A percentile compares a stretch with the other conserved stretches of the same genome.
Conservation (phyloP, 2,888 invertebrate genomes). For the Parnassius smintheus region DNA sequence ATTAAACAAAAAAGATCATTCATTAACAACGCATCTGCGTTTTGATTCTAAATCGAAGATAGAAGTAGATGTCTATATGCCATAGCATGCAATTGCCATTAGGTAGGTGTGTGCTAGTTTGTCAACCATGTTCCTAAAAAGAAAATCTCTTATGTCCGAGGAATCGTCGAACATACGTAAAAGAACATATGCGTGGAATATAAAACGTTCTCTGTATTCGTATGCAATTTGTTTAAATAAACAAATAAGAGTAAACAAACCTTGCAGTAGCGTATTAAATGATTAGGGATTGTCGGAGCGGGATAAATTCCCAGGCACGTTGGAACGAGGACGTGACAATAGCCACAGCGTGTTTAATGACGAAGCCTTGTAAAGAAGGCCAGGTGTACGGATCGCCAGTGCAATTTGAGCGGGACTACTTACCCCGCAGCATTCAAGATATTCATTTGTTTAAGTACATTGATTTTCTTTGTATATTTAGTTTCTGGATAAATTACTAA, state of each 20-base stretch:
- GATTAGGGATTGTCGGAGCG: conserved; percentile 4
- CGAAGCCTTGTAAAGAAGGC: not conserved
- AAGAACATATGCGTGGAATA: too few relatives aligned
- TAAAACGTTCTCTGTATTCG: too few relatives aligned
- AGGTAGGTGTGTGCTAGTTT: too few relatives aligned
- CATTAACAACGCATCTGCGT: too few relatives aligned
- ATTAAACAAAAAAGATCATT: too few relatives aligned
- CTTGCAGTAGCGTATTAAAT: not conserved
- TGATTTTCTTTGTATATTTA: not conserved
- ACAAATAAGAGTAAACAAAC: not conserved
- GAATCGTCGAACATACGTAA: too few relatives aligned
- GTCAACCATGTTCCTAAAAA: too few relatives aligned
- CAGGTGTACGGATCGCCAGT: conserved; percentile 3
- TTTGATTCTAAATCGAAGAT: too few relatives aligned
- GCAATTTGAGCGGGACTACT: conserved; percentile 6
- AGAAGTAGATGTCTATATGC: too few relatives aligned
- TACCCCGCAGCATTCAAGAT: not conserved
- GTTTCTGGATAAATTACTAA: too few relatives aligned
- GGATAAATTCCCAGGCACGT: conserved; percentile 31
- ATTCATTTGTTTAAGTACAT: conserved; percentile 1
- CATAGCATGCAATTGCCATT: too few relatives aligned
- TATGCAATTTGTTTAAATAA: not conserved
- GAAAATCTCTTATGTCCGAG: too few relatives aligned
- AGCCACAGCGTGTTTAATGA: conserved; percentile 32
- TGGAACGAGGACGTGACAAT: conserved; percentile 28